Base-by-base conservation (phyloP, 2,888 invertebrate species). In the Bombylius discolor region DNA sequence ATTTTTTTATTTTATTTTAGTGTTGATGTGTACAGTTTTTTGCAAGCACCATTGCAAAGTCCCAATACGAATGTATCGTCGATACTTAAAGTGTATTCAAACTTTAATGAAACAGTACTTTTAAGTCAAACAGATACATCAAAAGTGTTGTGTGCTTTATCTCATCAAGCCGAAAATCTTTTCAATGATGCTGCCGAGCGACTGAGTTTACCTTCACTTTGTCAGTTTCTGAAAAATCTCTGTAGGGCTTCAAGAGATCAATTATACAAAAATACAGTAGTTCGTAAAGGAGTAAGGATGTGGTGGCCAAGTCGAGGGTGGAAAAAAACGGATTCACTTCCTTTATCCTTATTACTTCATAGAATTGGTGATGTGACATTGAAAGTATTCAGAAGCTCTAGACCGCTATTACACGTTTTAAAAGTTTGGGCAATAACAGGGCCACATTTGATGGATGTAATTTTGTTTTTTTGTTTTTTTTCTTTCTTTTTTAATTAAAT, bases 351-450 rank as follows among this genome's bases (percentile, higher is more conserved):
- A 47, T 79, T 94, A 3, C 74, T 95, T 47, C 89, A 90, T 64
- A 79, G 94, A 56, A 83, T 93, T 34, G 91, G 91, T 0, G 93
- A 93, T 70, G 89, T 94, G 0, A 87, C 94, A 63, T 75, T 95
- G 60, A 86, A 89, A 64, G 90, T 93, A 54, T 84, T 92, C 12
- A 80, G 88, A 57, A 90, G 92, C 51, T 89, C 92, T 1, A 72
- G 95, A 0, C 95, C 95, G 0, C 75, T 95, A 34, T 82, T 94
- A 48, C 97, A 97, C 69, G 84, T 93, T 53, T 89, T 97, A 83
- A 85, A 88, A 62, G 84, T 88, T 32, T 97, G 96, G 96, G 89
- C 89, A 12, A 86, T 93, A 0, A 86, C 92, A 1, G 91, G 93
- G 1, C 89, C 92, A 0, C 94, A 96, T 72, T 84, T 96, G 55